Base-by-base conservation (phyloP, 2,888 invertebrate genomes). In the Pterobdella sp. region DNA sequence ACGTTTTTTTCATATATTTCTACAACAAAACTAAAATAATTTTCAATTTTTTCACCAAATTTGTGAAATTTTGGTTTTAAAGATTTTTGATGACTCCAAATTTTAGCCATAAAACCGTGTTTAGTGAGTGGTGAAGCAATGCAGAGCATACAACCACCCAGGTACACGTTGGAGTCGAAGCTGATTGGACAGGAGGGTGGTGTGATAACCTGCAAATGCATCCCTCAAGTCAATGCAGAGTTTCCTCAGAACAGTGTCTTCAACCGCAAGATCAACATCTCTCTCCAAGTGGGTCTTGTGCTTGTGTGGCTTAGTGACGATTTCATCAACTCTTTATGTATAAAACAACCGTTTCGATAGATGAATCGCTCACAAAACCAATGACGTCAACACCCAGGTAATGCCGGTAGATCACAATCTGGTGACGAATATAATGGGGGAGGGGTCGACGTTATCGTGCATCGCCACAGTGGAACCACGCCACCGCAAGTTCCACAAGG, bases 381-480 rank as follows among this genome's bases (percentile, higher is more conserved):
- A 4, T 35, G 36, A 29, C n/a, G 32, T n/a, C 22, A 63, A 35
- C 37, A 36, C 31, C 29, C 52, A 71, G 71, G 71, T 60, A n/a
- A 71, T 71, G 71, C 71, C 71, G 2, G 60, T 60, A 37, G 60
- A 63, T 10, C n/a, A 63, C 26, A 34, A 63, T 7, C 63, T 71
- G 29, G 71, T 71, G 29, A 32, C 29, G 3, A 31, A 60, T 1
- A 35, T 71, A 14, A 35, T 32, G 35, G 74, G 74, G 22, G 72
- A 74, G 35, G 29, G 37, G 14, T 68, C 73, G 26, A 68, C 68
- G 1, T 68, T 64, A n/a, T 96, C 96, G 71, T 98, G 98, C 0
- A 96, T 99, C 74, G 97, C 99, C 52, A 99, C 98, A 0, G 95
- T 99, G 75, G 98, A 99, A 85, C 99, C 99, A 37, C 88, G 99